A percentile compares a stretch with the other conserved stretches of the same genome.
Evolutionary conservation across 2,797 vertebrate genomes (phyloP).

Genomic region (Mallotus villosus): DNA sequence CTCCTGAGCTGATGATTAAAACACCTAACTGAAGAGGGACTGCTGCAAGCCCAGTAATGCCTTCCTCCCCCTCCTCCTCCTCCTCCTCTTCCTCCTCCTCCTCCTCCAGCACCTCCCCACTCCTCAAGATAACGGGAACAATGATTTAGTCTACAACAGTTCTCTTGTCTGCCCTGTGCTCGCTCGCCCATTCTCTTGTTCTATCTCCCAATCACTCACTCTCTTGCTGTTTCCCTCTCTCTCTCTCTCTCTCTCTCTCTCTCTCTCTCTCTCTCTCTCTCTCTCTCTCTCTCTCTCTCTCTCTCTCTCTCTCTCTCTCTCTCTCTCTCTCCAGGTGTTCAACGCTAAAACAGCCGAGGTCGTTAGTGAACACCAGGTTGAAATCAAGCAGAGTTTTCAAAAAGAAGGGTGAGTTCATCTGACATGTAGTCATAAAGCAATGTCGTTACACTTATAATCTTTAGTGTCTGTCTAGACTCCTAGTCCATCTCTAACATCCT

Average conservation of each 20-base stretch:
- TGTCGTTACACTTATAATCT: too few relatives aligned
- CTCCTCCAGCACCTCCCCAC: neutral
- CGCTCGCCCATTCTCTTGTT: too few relatives aligned
- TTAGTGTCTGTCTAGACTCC: too few relatives aligned
- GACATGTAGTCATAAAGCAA: too few relatives aligned
- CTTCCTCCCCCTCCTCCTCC: too few relatives aligned
- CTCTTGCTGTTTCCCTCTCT: neutral
- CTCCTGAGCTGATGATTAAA: too few relatives aligned
- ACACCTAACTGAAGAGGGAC: too few relatives aligned
- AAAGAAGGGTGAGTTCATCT: conserved; percentile 87
- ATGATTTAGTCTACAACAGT: too few relatives aligned
- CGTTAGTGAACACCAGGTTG: conserved; percentile 92
- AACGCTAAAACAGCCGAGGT: conserved; percentile 91
- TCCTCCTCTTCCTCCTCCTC: too few relatives aligned
- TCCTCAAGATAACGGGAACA: neutral
- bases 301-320: neutral
- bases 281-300: neutral
- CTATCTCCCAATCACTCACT: neutral
- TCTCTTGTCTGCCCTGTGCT: too few relatives aligned
- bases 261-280: neutral
- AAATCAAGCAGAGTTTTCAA: conserved; percentile 91
- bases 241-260: neutral
- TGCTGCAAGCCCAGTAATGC: too few relatives aligned
- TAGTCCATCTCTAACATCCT: too few relatives aligned
- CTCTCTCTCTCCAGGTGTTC: conserved; percentile 82